A percentile compares a stretch with the other conserved stretches of the same genome.
Evolutionary conservation across 2,797 vertebrate genomes (phyloP).

Genomic region (Chrysocyon brachyurus): DNA sequence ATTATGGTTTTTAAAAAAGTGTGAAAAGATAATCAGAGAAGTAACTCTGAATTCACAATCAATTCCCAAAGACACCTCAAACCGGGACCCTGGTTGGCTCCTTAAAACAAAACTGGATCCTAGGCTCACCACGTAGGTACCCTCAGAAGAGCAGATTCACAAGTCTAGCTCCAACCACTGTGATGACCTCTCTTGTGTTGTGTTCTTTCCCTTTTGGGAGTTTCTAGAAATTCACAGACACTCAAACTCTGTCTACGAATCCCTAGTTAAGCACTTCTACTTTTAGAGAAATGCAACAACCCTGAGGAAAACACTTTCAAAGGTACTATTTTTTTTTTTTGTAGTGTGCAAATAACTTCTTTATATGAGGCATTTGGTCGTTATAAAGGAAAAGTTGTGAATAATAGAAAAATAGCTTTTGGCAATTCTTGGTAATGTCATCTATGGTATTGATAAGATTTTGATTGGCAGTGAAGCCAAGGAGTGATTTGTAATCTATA

Average conservation of each 20-base stretch:
- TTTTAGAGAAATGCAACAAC: conserved; percentile 18
- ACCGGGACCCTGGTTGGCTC: neutral
- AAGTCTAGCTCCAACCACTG: neutral
- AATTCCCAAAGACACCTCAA: neutral
- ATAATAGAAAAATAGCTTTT: conserved; percentile 46
- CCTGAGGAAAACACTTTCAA: neutral
- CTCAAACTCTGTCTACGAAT: neutral
- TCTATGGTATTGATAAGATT: conserved; percentile 30
- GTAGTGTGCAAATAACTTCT: neutral
- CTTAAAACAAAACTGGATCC: neutral
- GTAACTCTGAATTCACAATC: neutral
- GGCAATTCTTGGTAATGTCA: conserved; percentile 31
- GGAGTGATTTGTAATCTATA: conserved; percentile 16
- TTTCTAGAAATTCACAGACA: neutral
- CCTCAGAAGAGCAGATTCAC: neutral
- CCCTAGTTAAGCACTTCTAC: neutral
- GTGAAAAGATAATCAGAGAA: conserved; percentile 28
- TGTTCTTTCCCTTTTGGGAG: neutral
- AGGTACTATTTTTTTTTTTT: neutral
- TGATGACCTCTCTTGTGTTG: neutral
- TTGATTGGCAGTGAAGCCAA: conserved; percentile 11
- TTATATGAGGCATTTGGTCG: neutral
- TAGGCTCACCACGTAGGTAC: neutral
- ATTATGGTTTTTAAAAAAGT: neutral
- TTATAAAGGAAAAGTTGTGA: conserved; percentile 33